phyloP scores from a whole-genome alignment of 2,797 vertebrate species.

The Artibeus lituratus region DNA sequence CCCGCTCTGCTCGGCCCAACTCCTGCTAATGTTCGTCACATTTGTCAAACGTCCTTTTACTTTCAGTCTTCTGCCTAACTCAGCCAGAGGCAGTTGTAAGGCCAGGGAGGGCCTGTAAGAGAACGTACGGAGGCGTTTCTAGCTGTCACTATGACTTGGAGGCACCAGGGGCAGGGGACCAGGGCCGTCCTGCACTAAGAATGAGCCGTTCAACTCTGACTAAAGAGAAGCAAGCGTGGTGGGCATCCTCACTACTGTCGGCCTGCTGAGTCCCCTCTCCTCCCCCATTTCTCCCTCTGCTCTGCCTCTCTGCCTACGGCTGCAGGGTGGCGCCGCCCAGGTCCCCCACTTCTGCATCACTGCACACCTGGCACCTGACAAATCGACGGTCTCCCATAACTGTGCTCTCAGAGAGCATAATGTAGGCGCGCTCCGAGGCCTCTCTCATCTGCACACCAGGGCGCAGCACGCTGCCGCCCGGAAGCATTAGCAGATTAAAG shows the following conservation, averaged over 20 bases:
- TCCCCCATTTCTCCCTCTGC: background rate
- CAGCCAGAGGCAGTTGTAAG: background rate
- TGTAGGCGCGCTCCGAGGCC: background rate
- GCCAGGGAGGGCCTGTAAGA: background rate
- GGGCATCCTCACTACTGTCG: background rate
- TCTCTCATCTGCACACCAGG: slow-evolving; percentile 56
- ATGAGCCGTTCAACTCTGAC: background rate
- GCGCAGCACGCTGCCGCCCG: slow-evolving; percentile 47
- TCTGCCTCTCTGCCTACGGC: background rate
- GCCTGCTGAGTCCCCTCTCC: background rate
- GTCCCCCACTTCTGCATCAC: background rate
- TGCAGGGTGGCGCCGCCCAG: background rate
- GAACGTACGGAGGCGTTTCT: background rate
- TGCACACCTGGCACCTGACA: slow-evolving; percentile 44
- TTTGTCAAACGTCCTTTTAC: background rate
- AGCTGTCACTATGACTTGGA: background rate
- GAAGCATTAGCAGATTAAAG: slow-evolving; percentile 70
- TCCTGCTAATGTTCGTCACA: background rate
- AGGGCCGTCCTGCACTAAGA: background rate
- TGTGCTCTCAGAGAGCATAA: background rate
- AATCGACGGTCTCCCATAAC: slow-evolving; percentile 12
- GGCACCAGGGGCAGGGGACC: background rate
- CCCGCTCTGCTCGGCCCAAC: background rate
- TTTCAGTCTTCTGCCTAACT: slow-evolving; percentile 1
- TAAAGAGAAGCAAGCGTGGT: background rate